Percentiles rank a stretch among this genome's conserved stretches.
Conservation (phyloP, 1,140 invertebrate species). For the Nephotettix cincticeps region DNA sequence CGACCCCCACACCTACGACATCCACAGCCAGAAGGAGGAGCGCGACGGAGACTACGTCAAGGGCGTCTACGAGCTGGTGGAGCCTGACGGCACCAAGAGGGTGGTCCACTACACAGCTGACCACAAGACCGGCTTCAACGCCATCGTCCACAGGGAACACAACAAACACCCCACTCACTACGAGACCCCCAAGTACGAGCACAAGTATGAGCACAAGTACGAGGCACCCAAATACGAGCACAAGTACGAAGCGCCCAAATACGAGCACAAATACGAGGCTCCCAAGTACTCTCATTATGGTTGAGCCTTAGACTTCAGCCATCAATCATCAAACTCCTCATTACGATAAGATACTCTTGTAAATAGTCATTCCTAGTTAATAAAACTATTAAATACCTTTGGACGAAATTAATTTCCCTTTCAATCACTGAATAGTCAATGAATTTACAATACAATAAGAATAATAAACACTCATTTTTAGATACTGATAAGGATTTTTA, state of each 20-base stretch:
- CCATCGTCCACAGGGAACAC: constrained; percentile 44
- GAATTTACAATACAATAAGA: too few species aligned
- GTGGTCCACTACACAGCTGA: constrained; percentile 67
- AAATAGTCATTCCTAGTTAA: too few species aligned
- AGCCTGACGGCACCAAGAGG: constrained; percentile 50
- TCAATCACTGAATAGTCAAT: too few species aligned
- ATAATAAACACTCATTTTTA: too few species aligned
- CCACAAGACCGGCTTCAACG: constrained; percentile 61
- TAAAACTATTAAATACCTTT: too few species aligned
- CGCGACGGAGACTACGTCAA: constrained; percentile 55
- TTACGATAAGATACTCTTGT: too few species aligned
- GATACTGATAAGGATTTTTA: too few species aligned
- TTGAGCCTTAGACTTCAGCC: too few species aligned
- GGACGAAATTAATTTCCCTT: too few species aligned
- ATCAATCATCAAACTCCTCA: too few species aligned
- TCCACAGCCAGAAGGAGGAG: constrained; percentile 56
- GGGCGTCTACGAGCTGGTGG: constrained; percentile 46
- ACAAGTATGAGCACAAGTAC: constrained; percentile 5
- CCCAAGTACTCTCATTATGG: too few species aligned
- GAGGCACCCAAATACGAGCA: constrained; percentile 20
- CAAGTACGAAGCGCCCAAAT: constrained; percentile 1
- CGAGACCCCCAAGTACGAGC: neutral
- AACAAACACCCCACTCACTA: neutral
- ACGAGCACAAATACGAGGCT: constrained; percentile 1
- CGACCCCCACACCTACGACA: constrained; percentile 56